phyloP scores from a whole-genome alignment of 2,113 vertebrate genomes.

The Heptranchias perlo region DNA sequence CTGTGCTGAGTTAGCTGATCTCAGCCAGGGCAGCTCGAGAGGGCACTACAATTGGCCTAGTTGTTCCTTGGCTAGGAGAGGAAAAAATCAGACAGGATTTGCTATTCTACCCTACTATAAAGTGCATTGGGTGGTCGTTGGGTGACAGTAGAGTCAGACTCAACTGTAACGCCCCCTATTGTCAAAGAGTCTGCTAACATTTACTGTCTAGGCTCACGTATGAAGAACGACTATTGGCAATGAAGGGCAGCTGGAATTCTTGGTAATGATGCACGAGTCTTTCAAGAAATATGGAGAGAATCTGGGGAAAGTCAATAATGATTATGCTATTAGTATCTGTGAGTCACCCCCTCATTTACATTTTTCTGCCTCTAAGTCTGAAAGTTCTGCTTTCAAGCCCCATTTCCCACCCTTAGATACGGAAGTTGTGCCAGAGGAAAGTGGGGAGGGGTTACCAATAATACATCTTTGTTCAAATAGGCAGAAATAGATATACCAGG shows the following conservation, averaged over 20 bases:
- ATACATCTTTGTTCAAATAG: neutral
- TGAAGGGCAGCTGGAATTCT: neutral
- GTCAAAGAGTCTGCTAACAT: neutral
- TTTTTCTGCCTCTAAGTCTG: neutral
- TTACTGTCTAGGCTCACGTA: neutral
- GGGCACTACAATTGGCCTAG: neutral
- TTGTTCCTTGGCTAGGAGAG: no score
- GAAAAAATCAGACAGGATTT: neutral
- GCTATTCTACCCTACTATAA: neutral
- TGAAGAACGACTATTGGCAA: neutral
- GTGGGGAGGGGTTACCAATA: neutral
- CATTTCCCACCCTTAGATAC: neutral
- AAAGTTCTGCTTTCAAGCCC: neutral
- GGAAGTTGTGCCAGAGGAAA: neutral
- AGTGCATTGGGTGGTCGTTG: neutral
- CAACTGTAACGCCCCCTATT: neutral
- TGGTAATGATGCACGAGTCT: neutral
- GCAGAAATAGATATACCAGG: neutral
- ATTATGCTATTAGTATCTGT: neutral
- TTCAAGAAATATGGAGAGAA: neutral
- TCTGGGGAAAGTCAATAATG: neutral
- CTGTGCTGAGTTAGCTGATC: neutral
- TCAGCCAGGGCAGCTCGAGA: neutral
- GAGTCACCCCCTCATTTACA: neutral
- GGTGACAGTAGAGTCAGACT: neutral